phyloP scores from a whole-genome alignment of 2,113 vertebrate species.

The Nannospalax galili region DNA sequence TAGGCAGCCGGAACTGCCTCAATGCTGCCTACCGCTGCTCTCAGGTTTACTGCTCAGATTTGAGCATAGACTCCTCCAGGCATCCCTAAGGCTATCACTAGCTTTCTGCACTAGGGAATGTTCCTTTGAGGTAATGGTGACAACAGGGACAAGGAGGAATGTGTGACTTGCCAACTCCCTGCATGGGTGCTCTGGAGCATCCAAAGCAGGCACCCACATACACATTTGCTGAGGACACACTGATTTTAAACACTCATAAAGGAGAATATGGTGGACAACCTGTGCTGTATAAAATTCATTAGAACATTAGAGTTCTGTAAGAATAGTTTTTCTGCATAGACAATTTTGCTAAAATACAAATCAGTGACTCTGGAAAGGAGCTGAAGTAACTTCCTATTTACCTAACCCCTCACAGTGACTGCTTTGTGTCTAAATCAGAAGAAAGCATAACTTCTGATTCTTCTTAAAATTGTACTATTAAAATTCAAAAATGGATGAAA shows the following conservation, averaged over 20 bases:
- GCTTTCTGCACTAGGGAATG: neutral
- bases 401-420: neutral
- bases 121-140: constrained; percentile 36
- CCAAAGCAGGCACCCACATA: neutral
- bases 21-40: neutral
- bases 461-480: neutral
- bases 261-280: neutral
- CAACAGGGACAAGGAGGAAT: neutral
- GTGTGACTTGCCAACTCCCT: neutral
- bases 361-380: neutral
- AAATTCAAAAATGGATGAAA: neutral
- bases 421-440: neutral
- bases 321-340: neutral
- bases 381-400: neutral
- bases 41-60: constrained; percentile 1
- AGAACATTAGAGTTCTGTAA: neutral
- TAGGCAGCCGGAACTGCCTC: neutral
- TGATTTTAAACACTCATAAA: neutral
- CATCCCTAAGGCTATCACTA: neutral
- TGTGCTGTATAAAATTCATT: neutral
- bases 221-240: neutral
- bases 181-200: neutral
- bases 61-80: neutral
- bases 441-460: neutral
- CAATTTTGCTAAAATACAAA: neutral